Base-by-base conservation (phyloP, 1,140 invertebrate species). In the Aethina tumida region DNA sequence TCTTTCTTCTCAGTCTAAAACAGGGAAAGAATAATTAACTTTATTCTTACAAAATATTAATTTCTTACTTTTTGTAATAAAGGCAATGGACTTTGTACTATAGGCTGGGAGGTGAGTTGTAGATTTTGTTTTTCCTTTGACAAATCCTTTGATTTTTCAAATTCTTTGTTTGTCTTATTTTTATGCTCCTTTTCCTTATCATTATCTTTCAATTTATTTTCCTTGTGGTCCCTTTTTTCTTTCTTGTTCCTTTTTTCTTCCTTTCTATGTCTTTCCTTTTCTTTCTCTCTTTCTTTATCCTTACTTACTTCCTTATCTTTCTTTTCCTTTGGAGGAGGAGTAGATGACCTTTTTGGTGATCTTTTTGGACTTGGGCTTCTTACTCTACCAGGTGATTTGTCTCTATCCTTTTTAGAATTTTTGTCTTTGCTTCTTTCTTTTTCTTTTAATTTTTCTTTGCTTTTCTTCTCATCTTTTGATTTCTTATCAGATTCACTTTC, bases 401-500 rank as follows among this genome's bases (percentile, higher is more conserved):
- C 30, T 13, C 31, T 38, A n/a, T 43, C 41, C 58, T 65, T 43
- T 41, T n/a, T n/a, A n/a, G n/a, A n/a, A n/a, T n/a, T n/a, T n/a
- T n/a, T n/a, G n/a, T 56, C 48, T 56, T 63, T 56, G 7, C 68
- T 65, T 9, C 62, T 53, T 5, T 71, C 46, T 42, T 37, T 46
- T 5, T 43, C 41, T 28, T 47, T 43, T 27, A 45, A 10, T 4
- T 32, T 17, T 10, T 12, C 12, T 35, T 77, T 79, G 4, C 81
- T 77, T 50, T 73, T 71, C 42, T 75, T 74, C 2, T 70, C 63
- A 51, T 69, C 69, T 49, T 68, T 69, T 3, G 70, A 69, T 47
- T 74, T 77, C 35, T 74, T 70, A 17, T 79, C 74, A 35, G 74
- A 71, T 3, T 53, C 47, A 52, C 57, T 62, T 38, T 77, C 72